Evolutionary conservation across 2,888 invertebrate genomes (phyloP).

Genomic region (Nomada lathburiana): DNA sequence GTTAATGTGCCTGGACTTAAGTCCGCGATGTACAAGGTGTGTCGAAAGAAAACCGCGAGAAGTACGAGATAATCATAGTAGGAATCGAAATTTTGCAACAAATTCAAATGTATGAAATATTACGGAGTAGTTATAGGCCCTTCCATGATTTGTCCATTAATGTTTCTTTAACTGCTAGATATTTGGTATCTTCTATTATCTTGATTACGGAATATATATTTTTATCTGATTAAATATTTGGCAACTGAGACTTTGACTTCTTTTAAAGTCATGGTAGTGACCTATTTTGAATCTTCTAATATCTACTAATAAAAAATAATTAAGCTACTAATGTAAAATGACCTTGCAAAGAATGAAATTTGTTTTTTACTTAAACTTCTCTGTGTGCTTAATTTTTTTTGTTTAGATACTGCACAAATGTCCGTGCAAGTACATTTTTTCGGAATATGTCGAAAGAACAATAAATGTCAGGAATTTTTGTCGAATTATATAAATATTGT

Average conservation of each 20-base stretch:
- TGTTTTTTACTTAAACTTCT: no score
- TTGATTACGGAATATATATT: not conserved
- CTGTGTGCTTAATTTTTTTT: no score
- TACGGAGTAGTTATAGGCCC: not conserved
- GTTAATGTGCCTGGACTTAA: slow-evolving; percentile 20
- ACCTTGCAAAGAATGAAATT: no score
- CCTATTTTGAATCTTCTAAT: no score
- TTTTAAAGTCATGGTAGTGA: not conserved
- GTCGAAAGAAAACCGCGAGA: not conserved
- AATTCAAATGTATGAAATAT: not conserved
- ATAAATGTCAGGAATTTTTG: no score
- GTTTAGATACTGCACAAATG: no score
- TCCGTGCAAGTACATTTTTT: no score
- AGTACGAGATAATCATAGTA: not conserved
- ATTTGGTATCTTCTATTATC: not conserved
- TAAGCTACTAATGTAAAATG: no score
- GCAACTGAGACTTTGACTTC: not conserved
- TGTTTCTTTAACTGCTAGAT: not conserved
- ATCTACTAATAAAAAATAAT: no score
- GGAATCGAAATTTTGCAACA: no score
- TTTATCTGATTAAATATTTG: not conserved
- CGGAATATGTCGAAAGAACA: no score
- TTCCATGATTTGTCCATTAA: not conserved
- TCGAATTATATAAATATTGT: no score
- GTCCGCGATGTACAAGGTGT: slow-evolving; percentile 1